A percentile compares a stretch with the other conserved stretches of the same genome.
Evolutionary conservation across 2,113 vertebrate genomes (phyloP).

Genomic region (Camelus dromedarius): DNA sequence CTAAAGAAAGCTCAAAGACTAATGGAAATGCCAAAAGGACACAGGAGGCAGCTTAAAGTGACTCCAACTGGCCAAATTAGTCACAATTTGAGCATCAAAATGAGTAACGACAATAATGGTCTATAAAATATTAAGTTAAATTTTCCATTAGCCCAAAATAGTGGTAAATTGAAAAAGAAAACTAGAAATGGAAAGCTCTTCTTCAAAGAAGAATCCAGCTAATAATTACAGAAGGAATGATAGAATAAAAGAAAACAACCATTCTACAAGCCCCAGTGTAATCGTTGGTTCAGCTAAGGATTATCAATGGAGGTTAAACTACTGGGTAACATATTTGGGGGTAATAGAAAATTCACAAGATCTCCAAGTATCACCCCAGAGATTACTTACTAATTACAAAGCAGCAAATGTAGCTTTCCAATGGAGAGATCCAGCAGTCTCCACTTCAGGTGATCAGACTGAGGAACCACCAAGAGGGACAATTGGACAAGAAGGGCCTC

Average conservation of each 20-base stretch:
- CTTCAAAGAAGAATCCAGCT: not conserved
- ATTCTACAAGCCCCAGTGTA: not conserved
- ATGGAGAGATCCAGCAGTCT: not conserved
- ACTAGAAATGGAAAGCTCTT: not conserved
- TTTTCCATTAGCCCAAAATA: not conserved
- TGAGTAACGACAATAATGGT: not conserved
- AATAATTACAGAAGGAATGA: not conserved
- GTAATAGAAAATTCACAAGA: not conserved
- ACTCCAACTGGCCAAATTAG: not conserved
- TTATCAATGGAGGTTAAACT: not conserved
- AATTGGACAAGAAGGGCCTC: not conserved
- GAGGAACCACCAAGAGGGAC: not conserved
- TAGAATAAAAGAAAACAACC: not conserved
- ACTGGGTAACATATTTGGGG: not conserved
- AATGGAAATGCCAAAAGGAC: not conserved
- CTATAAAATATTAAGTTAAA: not conserved
- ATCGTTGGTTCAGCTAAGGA: not conserved
- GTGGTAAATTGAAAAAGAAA: not conserved
- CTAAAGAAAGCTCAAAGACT: not conserved
- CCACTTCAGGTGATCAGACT: not conserved
- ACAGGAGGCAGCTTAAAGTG: not conserved
- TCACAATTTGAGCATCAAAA: not conserved
- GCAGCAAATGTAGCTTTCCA: not conserved
- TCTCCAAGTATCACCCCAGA: not conserved
- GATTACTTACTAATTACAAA: not conserved